Evolutionary conservation across 1,140 invertebrate genomes (phyloP).

Genomic region (Papilio xuthus): DNA sequence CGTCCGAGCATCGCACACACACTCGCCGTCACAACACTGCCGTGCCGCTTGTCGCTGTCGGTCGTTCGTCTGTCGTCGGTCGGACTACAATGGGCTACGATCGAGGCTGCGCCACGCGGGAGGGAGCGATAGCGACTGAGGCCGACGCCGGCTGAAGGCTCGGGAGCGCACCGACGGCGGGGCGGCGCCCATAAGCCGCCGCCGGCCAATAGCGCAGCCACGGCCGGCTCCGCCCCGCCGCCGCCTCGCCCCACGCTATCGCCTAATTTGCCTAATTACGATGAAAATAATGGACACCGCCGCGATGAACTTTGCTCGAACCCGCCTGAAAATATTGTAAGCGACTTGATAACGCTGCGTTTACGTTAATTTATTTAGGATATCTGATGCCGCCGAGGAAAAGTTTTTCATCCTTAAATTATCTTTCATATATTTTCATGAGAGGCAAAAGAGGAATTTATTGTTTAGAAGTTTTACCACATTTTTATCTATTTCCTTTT

Average conservation of each 20-base stretch:
- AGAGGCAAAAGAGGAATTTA: neutral
- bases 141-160: conserved; percentile 38
- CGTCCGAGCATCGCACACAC: conserved; percentile 75
- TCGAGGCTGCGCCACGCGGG: conserved; percentile 52
- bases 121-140: conserved; percentile 63
- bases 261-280: conserved; percentile 79
- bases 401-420: neutral
- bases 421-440: neutral
- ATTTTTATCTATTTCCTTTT: neutral
- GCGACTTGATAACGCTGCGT: neutral
- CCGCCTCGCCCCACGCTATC: conserved; percentile 57
- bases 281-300: conserved; percentile 77
- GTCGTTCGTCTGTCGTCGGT: neutral
- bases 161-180: conserved; percentile 45
- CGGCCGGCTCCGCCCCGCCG: conserved; percentile 43
- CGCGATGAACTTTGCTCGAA: conserved; percentile 61
- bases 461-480: neutral
- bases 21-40: conserved; percentile 72
- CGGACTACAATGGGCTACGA: conserved; percentile 18
- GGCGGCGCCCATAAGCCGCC: conserved; percentile 38
- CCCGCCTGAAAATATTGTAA: conserved; percentile 31
- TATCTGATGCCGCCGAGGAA: neutral
- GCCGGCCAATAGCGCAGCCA: conserved; percentile 46
- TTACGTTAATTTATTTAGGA: neutral
- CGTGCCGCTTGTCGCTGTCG: conserved; percentile 37